Conservation (phyloP, 2,888 invertebrate species). For the Dolomedes plantarius region DNA sequence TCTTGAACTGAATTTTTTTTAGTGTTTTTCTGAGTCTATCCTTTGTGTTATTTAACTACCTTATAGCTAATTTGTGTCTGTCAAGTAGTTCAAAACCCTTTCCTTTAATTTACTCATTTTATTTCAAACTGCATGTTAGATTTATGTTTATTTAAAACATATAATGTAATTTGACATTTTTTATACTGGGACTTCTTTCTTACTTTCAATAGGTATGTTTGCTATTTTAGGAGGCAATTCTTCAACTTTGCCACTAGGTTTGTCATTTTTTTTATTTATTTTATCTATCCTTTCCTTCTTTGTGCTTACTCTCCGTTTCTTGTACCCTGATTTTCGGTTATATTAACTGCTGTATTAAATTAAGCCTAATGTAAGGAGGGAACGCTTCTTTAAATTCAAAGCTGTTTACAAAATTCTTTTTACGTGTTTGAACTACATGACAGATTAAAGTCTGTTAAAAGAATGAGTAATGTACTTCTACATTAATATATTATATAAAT, state of each 20-base stretch:
- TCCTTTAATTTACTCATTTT: background rate
- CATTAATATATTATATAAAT: background rate
- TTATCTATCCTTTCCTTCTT: background rate
- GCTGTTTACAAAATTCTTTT: too few relatives aligned
- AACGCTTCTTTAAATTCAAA: too few relatives aligned
- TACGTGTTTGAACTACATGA: background rate
- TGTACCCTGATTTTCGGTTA: too few relatives aligned
- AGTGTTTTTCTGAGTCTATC: too few relatives aligned
- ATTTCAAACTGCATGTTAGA: background rate
- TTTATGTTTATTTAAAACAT: background rate
- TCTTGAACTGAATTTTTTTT: too few relatives aligned
- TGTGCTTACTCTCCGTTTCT: background rate
- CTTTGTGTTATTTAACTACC: too few relatives aligned
- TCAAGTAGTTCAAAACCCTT: background rate
- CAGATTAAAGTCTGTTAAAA: too few relatives aligned
- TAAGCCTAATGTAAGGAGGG: too few relatives aligned
- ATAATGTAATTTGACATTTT: background rate
- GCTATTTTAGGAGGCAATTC: slow-evolving; percentile 52
- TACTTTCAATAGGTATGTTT: slow-evolving; percentile 61
- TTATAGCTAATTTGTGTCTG: background rate
- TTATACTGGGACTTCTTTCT: slow-evolving; percentile 42
- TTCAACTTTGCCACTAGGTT: slow-evolving; percentile 62
- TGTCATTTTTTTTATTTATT: slow-evolving; percentile 52
- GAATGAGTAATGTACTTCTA: too few relatives aligned
- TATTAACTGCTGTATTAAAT: too few relatives aligned